phyloP scores from a whole-genome alignment of 2,888 invertebrate species.

The Pachymerium ferrugineum region DNA sequence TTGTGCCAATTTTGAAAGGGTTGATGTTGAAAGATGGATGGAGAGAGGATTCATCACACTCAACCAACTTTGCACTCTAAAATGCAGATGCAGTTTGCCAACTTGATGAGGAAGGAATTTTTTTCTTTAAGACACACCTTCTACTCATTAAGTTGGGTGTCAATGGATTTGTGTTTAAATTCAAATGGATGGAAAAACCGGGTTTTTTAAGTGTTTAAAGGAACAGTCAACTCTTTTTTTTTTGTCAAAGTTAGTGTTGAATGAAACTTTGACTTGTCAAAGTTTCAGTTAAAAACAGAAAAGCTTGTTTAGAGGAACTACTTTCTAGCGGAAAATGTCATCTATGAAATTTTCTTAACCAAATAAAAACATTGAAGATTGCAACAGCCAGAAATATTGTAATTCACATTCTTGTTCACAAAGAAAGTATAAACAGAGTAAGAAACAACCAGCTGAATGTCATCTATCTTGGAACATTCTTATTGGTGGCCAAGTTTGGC shows the following conservation, averaged over 20 bases:
- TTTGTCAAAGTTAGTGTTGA: too few relatives aligned
- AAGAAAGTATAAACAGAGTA: too few relatives aligned
- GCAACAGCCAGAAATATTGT: too few relatives aligned
- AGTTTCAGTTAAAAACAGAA: too few relatives aligned
- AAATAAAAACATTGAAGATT: too few relatives aligned
- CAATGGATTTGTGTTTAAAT: conserved; percentile 7
- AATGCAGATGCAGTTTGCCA: conserved; percentile 6
- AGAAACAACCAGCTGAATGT: too few relatives aligned
- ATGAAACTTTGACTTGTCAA: background rate
- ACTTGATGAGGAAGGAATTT: background rate
- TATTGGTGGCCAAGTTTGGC: too few relatives aligned
- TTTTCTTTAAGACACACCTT: background rate
- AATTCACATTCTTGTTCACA: too few relatives aligned
- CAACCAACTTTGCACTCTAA: conserved; percentile 24
- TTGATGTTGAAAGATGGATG: conserved; percentile 14
- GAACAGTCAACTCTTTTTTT: background rate
- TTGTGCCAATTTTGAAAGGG: conserved; percentile 19
- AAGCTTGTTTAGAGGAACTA: too few relatives aligned
- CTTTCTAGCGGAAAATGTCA: too few relatives aligned
- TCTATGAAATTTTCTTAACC: too few relatives aligned
- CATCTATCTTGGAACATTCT: too few relatives aligned
- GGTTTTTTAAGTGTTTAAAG: background rate
- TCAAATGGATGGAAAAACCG: conserved; percentile 11
- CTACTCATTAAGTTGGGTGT: background rate
- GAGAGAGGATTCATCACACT: background rate